Percentiles rank a stretch among this genome's conserved stretches.
phyloP scores from a whole-genome alignment of 2,113 vertebrate species.

The Apus apus region DNA sequence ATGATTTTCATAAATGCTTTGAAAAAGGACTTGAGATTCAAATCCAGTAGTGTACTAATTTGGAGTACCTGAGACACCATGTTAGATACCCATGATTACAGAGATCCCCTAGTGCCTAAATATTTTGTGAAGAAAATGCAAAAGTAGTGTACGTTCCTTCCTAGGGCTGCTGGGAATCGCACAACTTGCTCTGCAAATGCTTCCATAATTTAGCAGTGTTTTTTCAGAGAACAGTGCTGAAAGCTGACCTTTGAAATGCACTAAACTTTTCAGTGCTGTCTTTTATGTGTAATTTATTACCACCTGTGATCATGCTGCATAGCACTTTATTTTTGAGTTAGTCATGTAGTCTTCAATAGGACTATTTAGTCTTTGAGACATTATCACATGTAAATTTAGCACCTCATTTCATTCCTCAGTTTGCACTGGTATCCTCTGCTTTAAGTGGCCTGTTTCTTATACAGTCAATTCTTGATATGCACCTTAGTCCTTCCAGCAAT shows the following conservation, averaged over 20 bases:
- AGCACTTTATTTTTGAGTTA: not conserved
- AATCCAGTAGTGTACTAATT: not conserved
- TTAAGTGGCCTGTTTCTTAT: not conserved
- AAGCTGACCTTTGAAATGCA: constrained; percentile 23
- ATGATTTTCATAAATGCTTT: not conserved
- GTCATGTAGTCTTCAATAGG: not conserved
- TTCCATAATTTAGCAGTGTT: not conserved
- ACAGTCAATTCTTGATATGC: not conserved
- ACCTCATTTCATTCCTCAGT: not conserved
- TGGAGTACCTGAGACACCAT: not conserved
- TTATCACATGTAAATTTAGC: not conserved
- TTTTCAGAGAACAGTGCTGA: not conserved
- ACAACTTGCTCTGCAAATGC: not conserved
- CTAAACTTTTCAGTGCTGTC: not conserved
- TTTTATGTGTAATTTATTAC: constrained; percentile 9
- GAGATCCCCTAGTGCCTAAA: not conserved
- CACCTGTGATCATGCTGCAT: not conserved
- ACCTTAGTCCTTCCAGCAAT: not conserved
- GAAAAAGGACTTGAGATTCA: not conserved
- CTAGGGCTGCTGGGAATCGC: not conserved
- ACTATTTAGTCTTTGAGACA: not conserved
- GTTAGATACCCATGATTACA: not conserved
- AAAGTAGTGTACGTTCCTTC: not conserved
- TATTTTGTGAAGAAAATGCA: not conserved
- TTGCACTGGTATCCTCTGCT: not conserved